Evolutionary conservation across 2,113 vertebrate species (phyloP).

Genomic region (Nyctibius bracteatus): DNA sequence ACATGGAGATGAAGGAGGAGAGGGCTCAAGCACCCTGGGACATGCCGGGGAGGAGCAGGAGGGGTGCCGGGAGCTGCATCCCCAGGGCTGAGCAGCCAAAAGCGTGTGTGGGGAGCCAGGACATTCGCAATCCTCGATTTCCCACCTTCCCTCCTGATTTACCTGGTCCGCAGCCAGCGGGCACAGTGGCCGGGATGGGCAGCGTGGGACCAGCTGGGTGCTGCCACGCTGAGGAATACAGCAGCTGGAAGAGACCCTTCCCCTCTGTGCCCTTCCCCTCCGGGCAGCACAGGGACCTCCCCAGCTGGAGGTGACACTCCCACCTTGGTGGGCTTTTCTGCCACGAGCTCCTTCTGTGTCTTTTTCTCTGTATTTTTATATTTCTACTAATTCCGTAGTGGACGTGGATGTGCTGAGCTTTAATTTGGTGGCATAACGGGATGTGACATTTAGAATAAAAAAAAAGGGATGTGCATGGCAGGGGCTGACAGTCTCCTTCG

Average conservation of each 20-base stretch:
- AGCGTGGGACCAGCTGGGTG: no score
- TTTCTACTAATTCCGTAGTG: not conserved
- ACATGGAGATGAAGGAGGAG: not conserved
- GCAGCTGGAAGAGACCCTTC: not conserved
- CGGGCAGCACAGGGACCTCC: not conserved
- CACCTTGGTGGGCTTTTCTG: not conserved
- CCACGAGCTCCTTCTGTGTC: rapidly evolving
- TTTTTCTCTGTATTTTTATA: not conserved
- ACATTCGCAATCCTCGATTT: rapidly evolving
- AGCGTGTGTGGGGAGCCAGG: no score
- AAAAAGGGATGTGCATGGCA: not conserved
- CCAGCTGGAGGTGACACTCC: rapidly evolving
- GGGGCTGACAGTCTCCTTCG: not conserved
- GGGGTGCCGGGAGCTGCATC: not conserved
- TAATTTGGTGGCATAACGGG: not conserved
- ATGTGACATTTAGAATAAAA: not conserved
- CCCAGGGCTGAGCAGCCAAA: not conserved
- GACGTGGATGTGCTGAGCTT: no score
- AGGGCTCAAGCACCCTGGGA: not conserved
- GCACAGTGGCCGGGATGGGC: rapidly evolving
- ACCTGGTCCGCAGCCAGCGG: not conserved
- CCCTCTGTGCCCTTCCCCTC: not conserved
- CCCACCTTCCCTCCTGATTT: not conserved
- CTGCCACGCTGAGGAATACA: no score
- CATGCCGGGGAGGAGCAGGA: not conserved